Evolutionary conservation across 1,140 invertebrate species (phyloP).

Genomic region (Druon quercuslanigerum): DNA sequence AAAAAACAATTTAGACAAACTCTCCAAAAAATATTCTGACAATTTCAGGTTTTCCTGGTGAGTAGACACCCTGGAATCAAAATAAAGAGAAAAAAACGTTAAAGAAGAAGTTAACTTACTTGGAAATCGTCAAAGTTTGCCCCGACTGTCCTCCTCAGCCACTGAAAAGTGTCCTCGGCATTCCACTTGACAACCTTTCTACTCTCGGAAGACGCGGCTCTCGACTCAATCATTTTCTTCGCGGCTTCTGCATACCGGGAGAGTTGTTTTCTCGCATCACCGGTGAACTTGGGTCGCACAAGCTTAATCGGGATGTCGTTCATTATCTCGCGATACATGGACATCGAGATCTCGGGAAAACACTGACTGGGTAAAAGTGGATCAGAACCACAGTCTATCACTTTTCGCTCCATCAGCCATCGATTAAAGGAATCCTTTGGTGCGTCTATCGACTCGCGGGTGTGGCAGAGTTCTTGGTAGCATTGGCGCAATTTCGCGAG

Average conservation of each 20-base stretch:
- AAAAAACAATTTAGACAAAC: too few species aligned
- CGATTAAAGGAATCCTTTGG: conserved; percentile 97
- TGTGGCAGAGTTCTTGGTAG: conserved; percentile 96
- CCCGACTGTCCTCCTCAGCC: conserved; percentile 94
- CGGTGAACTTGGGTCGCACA: conserved; percentile 94
- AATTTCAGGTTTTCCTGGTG: too few species aligned
- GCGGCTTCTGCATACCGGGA: conserved; percentile 97
- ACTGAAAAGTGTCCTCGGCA: conserved; percentile 97
- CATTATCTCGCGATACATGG: conserved; percentile 99
- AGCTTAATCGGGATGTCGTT: conserved; percentile 98
- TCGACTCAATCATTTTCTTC: conserved; percentile 96
- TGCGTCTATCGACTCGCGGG: conserved; percentile 94
- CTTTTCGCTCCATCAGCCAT: conserved; percentile 96
- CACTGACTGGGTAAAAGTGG: conserved; percentile 93
- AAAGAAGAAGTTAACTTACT: conserved; percentile 75
- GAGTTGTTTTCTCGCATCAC: conserved; percentile 96
- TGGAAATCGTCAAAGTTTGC: conserved; percentile 97
- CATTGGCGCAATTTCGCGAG: conserved; percentile 90
- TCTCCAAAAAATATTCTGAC: too few species aligned
- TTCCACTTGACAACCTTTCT: conserved; percentile 99
- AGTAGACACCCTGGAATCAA: too few species aligned
- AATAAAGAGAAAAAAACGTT: too few species aligned
- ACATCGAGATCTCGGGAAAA: conserved; percentile 92
- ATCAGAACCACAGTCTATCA: conserved; percentile 91
- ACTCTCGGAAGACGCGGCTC: conserved; percentile 93